Base-by-base conservation (phyloP, 2,888 invertebrate genomes). In the Margaritifera margaritifera region DNA sequence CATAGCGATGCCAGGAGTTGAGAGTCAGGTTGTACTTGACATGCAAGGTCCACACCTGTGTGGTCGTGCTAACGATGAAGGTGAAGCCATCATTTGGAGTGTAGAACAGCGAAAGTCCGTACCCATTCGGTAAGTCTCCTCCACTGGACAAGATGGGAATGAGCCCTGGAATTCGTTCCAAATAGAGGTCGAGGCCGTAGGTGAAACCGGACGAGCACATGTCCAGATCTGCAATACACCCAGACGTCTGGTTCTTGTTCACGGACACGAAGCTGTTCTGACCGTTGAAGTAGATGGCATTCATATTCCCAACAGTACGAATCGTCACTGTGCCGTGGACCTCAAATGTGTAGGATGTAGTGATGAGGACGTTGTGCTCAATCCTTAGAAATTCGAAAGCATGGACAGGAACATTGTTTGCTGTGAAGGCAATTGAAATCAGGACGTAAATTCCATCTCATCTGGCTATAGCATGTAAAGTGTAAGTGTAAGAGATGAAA, bases 1-100 rank as follows among this genome's bases (percentile, higher is more conserved):
- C 79, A 22, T 81, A 69, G 53, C 77, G 74, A 55, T 84, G 77
- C 84, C 84, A 84, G 0, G 64, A 53, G 25, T 79, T 67, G n/a
- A 78, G 20, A 0, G 71, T 71, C 20, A 81, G 71, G 0, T 25
- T 62, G 59, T 79, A 74, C 0, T 63, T 54, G 5, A 74, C 72
- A 19, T 50, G 51, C 6, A 84, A 22, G 2, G 61, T 66, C 84
- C 84, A 84, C 25, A 31, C 66, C 25, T 68, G 54, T 18, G 78
- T 79, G 2, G 66, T 66, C n/a, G 82, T 80, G 22, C 71, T 75
- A 3, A 84, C 82, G 24, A 76, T 68, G 59, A 75, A 84, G 24
- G 71, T 68, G 11, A 84, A 61, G 19, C 67, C 62, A 6, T 75
- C 63, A 22, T 64, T 20, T 6, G 72, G 66, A 11, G 31, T 22